phyloP scores from a whole-genome alignment of 1,140 invertebrate genomes.

The Monochamus saltuarius region DNA sequence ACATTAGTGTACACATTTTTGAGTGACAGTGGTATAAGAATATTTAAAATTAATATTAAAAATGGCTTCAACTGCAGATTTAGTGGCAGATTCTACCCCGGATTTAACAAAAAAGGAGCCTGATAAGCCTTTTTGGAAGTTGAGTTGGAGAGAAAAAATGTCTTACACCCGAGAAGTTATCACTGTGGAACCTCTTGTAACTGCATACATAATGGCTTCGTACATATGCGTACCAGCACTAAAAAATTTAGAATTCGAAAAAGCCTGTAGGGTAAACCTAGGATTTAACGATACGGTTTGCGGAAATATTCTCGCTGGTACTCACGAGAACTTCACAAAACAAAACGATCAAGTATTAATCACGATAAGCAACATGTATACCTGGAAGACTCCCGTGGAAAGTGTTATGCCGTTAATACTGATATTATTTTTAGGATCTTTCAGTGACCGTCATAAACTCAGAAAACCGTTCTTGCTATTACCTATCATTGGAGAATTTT shows the following conservation, averaged over 20 bases:
- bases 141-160: conserved; percentile 33
- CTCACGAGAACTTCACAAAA: conserved; percentile 26
- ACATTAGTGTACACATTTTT: not conserved
- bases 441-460: conserved; percentile 64
- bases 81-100: conserved; percentile 41
- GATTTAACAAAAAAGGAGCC: conserved; percentile 29
- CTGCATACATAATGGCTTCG: conserved; percentile 38
- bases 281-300: conserved; percentile 43
- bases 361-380: conserved; percentile 46
- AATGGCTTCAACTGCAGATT: conserved; percentile 43
- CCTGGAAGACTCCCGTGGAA: conserved; percentile 48
- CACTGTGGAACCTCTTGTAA: conserved; percentile 48
- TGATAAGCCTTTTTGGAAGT: conserved; percentile 34
- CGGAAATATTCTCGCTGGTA: conserved; percentile 54
- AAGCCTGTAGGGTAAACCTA: conserved; percentile 42
- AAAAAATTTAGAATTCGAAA: conserved; percentile 42
- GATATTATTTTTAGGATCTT: conserved; percentile 64
- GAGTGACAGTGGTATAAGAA: not conserved
- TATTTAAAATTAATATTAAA: conserved; percentile 13
- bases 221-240: conserved; percentile 39
- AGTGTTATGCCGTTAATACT: conserved; percentile 57
- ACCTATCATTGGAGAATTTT: conserved; percentile 61
- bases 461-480: conserved; percentile 65
- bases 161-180: conserved; percentile 40
- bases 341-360: conserved; percentile 43